phyloP scores from a whole-genome alignment of 30 jellyfish, hydroid and myxozoan species.

The Aurelia sp. region DNA sequence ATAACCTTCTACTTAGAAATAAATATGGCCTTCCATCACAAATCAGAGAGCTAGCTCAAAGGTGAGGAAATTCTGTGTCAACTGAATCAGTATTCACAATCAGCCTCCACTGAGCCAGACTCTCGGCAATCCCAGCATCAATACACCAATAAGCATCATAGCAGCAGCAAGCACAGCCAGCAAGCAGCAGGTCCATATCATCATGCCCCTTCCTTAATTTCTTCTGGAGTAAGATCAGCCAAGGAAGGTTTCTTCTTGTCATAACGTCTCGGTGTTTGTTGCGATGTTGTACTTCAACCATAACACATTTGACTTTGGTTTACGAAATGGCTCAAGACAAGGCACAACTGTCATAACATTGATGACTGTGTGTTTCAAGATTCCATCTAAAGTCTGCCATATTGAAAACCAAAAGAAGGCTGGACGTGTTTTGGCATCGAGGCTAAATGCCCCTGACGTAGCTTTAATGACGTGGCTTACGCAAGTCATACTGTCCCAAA shows the following conservation, averaged over 20 bases:
- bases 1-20: too few relatives aligned
- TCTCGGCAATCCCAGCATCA: too few relatives aligned
- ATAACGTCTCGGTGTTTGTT: not conserved
- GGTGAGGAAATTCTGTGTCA: too few relatives aligned
- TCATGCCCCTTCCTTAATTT: too few relatives aligned
- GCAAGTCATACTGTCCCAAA: conserved; percentile 10
- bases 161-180: not conserved
- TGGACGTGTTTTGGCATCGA: not conserved
- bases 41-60: too few relatives aligned
- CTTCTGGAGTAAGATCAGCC: too few relatives aligned
- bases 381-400: not conserved
- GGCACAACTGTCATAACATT: conserved; percentile 11
- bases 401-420: not conserved
- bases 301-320: not conserved
- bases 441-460: not conserved
- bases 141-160: too few relatives aligned
- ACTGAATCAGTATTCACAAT: too few relatives aligned
- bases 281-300: conserved; percentile 5
- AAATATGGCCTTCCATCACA: too few relatives aligned
- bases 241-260: not conserved
- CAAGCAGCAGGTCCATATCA: not conserved
- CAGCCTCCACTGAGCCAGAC: too few relatives aligned
- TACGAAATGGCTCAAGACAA: conserved; percentile 12
- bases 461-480: not conserved
- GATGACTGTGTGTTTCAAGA: not conserved